Evolutionary conservation across 2,888 invertebrate species (phyloP).

Genomic region (Sesia bembeciformis): DNA sequence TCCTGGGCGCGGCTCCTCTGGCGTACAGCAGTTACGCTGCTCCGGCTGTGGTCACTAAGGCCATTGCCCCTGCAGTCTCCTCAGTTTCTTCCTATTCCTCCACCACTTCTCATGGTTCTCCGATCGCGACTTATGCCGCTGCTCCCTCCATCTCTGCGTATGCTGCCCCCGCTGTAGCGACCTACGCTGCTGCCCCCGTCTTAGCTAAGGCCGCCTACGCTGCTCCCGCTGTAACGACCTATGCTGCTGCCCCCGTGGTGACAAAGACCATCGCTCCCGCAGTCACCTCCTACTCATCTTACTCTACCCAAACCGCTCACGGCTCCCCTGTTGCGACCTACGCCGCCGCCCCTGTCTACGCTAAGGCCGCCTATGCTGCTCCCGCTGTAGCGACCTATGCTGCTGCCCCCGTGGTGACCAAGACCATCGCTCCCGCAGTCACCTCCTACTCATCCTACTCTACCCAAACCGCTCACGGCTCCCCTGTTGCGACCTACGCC

Average conservation of each 20-base stretch:
- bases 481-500: conserved; percentile 23
- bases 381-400: conserved; percentile 4
- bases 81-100: conserved; percentile 6
- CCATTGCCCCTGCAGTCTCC: conserved; percentile 9
- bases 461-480: conserved; percentile 22
- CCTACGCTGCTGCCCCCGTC: conserved; percentile 16
- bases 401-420: conserved; percentile 44
- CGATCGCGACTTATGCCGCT: conserved; percentile 26
- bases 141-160: conserved; percentile 35
- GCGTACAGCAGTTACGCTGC: conserved; percentile 62
- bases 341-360: conserved; percentile 53
- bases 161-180: conserved; percentile 34
- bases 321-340: conserved; percentile 38
- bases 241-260: conserved; percentile 17
- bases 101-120: conserved; percentile 11
- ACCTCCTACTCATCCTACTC: conserved; percentile 36
- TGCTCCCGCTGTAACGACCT: conserved; percentile 28
- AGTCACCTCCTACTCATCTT: conserved; percentile 28
- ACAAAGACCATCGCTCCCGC: conserved; percentile 15
- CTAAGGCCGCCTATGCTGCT: conserved; percentile 16
- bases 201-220: conserved; percentile 18
- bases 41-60: conserved; percentile 25
- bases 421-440: conserved; percentile 48
- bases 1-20: conserved; percentile 58
- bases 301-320: conserved; percentile 38